These are phyloP conservation scores for Machaerirhynchus nigripectus DNA, from an alignment of 2,113 vertebrate species.

Conservation along the genomic window DNA sequence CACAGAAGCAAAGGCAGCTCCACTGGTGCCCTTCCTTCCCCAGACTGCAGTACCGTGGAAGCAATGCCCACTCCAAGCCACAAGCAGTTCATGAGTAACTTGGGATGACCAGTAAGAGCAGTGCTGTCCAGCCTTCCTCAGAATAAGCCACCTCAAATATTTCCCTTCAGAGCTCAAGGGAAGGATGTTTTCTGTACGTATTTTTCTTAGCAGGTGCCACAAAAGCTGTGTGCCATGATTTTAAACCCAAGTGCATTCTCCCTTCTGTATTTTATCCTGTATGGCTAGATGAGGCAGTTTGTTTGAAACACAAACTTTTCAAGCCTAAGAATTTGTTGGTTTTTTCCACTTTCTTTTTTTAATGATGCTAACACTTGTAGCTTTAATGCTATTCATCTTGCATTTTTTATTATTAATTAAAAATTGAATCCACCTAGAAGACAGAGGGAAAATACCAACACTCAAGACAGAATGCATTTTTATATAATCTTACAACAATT, in stretches of 20 bases:
- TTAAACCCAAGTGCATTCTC: neutral
- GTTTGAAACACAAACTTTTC: neutral
- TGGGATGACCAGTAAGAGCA: neutral
- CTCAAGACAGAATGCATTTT: neutral
- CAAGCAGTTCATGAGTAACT: neutral
- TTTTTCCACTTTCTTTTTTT: neutral
- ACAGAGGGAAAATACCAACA: neutral
- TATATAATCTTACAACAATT: neutral
- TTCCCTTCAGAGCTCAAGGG: neutral
- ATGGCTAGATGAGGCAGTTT: neutral
- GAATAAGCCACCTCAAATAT: neutral
- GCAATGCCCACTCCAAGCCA: neutral
- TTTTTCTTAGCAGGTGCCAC: neutral
- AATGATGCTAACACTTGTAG: neutral
- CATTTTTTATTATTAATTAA: neutral
- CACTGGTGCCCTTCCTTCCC: neutral
- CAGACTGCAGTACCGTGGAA: neutral
- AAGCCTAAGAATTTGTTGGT: neutral
- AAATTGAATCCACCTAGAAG: neutral
- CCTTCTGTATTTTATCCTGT: neutral
- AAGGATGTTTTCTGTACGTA: neutral
- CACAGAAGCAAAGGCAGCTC: fast-evolving
- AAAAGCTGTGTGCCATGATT: neutral
- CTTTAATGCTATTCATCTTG: neutral
- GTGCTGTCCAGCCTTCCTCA: neutral